A percentile compares a stretch with the other conserved stretches of the same genome.
These are phyloP conservation scores for Zoroaster sp. DNA, from an alignment of 53 echinoderm and acorn worm species.

Conservation along the genomic window DNA sequence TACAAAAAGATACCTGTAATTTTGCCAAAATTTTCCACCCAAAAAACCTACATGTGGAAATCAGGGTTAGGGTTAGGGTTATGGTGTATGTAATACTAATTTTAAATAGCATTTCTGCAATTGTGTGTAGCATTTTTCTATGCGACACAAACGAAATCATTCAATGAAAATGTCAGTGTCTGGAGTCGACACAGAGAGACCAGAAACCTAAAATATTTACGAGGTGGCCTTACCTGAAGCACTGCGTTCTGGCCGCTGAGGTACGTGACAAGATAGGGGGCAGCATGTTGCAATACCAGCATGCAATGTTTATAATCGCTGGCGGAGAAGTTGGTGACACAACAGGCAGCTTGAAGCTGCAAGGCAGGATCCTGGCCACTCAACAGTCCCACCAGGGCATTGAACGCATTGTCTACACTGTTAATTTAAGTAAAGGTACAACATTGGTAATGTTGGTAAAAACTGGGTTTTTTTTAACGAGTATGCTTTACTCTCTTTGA, in stretches of 20 bases:
- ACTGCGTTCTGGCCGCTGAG: constrained; percentile 73
- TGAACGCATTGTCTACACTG: constrained; percentile 72
- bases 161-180: no score
- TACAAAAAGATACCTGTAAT: no score
- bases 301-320: constrained; percentile 62
- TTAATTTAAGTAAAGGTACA: neutral
- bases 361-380: constrained; percentile 62
- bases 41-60: no score
- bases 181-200: no score
- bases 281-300: constrained; percentile 66
- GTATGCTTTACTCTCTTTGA: neutral
- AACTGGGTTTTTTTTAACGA: no score
- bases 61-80: no score
- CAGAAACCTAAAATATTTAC: no score
- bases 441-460: neutral
- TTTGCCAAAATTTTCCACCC: no score
- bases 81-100: no score
- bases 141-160: no score
- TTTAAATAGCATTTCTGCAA: no score
- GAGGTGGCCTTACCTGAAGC: constrained; percentile 78
- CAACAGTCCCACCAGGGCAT: constrained; percentile 65
- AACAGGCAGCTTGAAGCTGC: constrained; percentile 80
- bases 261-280: constrained; percentile 78
- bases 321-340: constrained; percentile 73
- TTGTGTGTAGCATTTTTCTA: no score